Conservation (phyloP, 2,888 invertebrate genomes). For the Nasonovia ribisnigri region DNA sequence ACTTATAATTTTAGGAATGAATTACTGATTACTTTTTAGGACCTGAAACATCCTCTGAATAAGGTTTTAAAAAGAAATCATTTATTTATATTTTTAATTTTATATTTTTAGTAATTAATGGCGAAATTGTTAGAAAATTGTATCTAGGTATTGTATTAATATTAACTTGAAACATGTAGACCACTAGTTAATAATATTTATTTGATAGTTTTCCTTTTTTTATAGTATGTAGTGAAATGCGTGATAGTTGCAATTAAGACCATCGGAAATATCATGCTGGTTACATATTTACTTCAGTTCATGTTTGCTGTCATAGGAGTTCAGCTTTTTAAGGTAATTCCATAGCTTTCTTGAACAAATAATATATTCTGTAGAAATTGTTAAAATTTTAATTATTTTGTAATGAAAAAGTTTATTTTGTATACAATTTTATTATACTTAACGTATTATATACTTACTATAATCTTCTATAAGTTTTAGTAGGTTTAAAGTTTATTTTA, state of each 20-base stretch:
- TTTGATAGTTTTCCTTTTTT: slow-evolving; percentile 66
- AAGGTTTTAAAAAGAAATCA: not conserved
- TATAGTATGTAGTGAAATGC: slow-evolving; percentile 99
- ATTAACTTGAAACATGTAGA: not conserved
- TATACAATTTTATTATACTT: slow-evolving; percentile 32
- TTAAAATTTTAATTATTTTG: not conserved
- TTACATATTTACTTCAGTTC: slow-evolving; percentile 99
- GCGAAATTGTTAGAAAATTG: too few species aligned
- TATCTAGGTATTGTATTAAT: not conserved
- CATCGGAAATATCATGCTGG: slow-evolving; percentile 99
- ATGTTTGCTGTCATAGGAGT: slow-evolving; percentile 99
- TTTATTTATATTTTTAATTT: not conserved
- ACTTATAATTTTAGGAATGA: not conserved
- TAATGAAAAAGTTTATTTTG: slow-evolving; percentile 49
- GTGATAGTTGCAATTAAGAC: slow-evolving; percentile 99
- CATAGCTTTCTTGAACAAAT: slow-evolving; percentile 18
- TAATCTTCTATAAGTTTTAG: not conserved
- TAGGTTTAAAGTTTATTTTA: slow-evolving; percentile 25
- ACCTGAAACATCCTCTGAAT: not conserved
- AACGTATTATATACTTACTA: not conserved
- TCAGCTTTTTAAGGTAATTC: slow-evolving; percentile 97
- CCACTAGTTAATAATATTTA: slow-evolving; percentile 66
- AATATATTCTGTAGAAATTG: slow-evolving; percentile 25
- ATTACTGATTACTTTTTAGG: not conserved
- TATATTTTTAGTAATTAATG: not conserved